A percentile compares a stretch with the other conserved stretches of the same genome.
Conservation (phyloP, 2,113 vertebrate genomes). For the Pteropus alecto region DNA sequence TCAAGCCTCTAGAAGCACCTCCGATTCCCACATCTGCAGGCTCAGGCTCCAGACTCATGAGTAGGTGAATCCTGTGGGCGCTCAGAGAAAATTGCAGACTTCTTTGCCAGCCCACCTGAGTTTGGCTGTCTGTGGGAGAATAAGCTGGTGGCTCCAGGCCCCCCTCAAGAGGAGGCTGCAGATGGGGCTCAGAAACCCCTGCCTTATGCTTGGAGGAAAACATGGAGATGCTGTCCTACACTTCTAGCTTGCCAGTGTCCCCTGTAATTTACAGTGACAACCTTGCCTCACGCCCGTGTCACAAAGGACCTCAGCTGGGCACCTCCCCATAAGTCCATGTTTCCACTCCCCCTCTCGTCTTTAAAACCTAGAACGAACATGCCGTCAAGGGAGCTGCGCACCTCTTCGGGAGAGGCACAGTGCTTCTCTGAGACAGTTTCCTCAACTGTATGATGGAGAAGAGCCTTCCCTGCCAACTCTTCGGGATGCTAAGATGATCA, state of each 20-base stretch:
- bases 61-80: neutral
- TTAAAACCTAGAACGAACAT: rapidly evolving
- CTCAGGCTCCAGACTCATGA: neutral
- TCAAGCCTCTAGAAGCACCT: neutral
- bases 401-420: rapidly evolving
- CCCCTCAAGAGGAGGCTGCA: neutral
- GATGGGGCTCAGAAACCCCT: neutral
- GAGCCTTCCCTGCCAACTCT: neutral
- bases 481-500: neutral
- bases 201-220: neutral
- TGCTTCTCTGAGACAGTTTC: neutral
- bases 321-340: rapidly evolving
- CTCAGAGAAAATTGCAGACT: neutral
- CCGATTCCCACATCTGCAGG: neutral
- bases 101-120: neutral
- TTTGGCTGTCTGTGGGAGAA: neutral
- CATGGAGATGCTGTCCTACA: neutral
- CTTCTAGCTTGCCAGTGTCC: neutral
- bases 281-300: neutral
- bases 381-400: neutral
- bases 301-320: rapidly evolving
- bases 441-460: rapidly evolving
- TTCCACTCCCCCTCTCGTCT: neutral
- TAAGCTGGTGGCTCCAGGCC: neutral
- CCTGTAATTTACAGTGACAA: rapidly evolving